Evolutionary conservation across 2,888 invertebrate species (phyloP).

Genomic region (Drosophila villosipedis): DNA sequence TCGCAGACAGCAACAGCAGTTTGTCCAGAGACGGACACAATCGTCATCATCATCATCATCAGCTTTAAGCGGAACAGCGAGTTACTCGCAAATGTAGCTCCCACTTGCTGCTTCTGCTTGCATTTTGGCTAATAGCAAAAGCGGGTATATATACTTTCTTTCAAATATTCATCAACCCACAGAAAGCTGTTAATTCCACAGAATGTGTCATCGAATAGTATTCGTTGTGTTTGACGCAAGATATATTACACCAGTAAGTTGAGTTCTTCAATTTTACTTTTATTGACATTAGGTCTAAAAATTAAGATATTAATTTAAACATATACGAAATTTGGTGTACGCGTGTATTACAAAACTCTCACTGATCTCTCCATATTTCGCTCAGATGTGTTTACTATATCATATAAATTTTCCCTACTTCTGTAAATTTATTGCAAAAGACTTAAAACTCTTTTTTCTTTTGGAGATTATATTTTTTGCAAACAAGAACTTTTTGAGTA

Average conservation of each 20-base stretch:
- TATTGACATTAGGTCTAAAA: not conserved
- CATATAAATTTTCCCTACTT: not conserved
- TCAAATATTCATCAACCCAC: not conserved
- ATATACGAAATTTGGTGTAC: accelerated
- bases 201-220: not conserved
- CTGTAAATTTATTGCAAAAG: not conserved
- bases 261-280: not conserved
- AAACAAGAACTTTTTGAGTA: not conserved
- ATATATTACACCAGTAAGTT: not conserved
- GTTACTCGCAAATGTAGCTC: conserved; percentile 10
- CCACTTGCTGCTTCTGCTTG: conserved; percentile 1
- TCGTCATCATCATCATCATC: conserved; percentile 46
- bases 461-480: no score
- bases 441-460: not conserved
- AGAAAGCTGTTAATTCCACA: not conserved
- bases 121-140: not conserved
- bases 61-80: conserved; percentile 21
- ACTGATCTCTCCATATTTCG: not conserved
- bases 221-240: not conserved
- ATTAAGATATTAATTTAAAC: not conserved
- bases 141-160: conserved; percentile 1
- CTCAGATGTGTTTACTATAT: accelerated
- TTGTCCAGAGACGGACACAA: conserved; percentile 37
- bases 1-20: conserved; percentile 18
- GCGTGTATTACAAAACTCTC: not conserved